Base-by-base conservation (phyloP, 2,888 invertebrate genomes). In the Ormyrus thymus region DNA sequence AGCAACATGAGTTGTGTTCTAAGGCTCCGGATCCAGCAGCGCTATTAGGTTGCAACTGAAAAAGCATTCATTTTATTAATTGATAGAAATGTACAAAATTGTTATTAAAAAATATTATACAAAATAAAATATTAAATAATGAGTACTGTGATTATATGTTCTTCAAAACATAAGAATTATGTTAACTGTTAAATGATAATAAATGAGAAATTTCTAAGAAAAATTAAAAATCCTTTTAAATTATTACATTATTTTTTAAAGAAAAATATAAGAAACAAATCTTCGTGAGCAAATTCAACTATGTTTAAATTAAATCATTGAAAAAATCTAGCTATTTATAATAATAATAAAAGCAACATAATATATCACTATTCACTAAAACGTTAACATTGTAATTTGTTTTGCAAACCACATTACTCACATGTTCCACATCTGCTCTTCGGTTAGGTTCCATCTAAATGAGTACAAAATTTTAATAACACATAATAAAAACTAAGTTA, bases 1-100 rank as follows among this genome's bases (percentile, higher is more conserved):
- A 91, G 86, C 96, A 96, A 88, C 98, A 97, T 3, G 97, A 94
- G 91, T 99, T 99, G 89, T 99, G 98, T 90, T 99, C 99, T 83
- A 99, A 90, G 8, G 99, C 98, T 59, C 98, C 97, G 3, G 98
- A 98, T 5, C 98, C 98, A 72, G 97, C 96, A 7, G 98, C 97
- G 89, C 97, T 97, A 87, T 97, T 96, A 1, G 97, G 96, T 90
- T 98, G 97, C 64, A 98, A 91, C 98, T 81, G 70, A 55, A 61
- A 68, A 10, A 69, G 29, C 29, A 29, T 59, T n/a, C 55, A 51
- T 13, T 29, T 58, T 50, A 75, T 53, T 74, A 48, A 43, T 11
- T 51, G 29, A 2, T 53, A 11, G 7, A 11, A 51, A 50, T 11
- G 15, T 50, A 70, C 61, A 50, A 9, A 66, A 46, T 10, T 50